Conservation (phyloP, 2,113 vertebrate species). For the Dasyornis broadbenti region DNA sequence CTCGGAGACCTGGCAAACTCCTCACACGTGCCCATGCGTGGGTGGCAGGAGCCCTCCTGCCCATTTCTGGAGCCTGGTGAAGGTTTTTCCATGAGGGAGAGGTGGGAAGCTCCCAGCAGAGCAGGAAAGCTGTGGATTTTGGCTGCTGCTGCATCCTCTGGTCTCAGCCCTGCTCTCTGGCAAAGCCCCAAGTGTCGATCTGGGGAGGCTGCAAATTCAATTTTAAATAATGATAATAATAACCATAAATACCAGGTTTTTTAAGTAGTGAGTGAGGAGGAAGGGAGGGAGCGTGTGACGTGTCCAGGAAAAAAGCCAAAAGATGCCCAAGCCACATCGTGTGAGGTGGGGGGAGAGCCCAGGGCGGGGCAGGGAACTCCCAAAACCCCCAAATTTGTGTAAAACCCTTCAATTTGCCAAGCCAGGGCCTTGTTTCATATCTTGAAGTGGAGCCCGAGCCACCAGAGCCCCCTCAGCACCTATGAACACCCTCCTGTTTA, state of each 20-base stretch:
- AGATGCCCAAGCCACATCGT: not conserved
- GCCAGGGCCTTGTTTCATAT: rapidly evolving
- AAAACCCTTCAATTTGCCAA: rapidly evolving
- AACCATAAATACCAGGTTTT: not conserved
- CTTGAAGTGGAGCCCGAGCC: not conserved
- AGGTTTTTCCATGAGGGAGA: rapidly evolving
- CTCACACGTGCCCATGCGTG: rapidly evolving
- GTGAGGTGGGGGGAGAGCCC: not conserved
- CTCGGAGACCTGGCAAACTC: not conserved
- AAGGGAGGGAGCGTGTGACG: not conserved
- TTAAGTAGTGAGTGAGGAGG: rapidly evolving
- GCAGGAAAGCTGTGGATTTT: rapidly evolving
- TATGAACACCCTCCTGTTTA: rapidly evolving
- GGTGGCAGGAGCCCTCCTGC: not conserved
- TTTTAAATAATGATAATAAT: not conserved
- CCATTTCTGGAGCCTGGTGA: rapidly evolving
- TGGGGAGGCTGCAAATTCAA: not conserved
- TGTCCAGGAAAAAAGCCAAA: not conserved
- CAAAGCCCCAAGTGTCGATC: rapidly evolving
- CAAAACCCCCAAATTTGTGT: rapidly evolving
- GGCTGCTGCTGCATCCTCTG: not conserved
- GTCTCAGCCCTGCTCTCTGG: rapidly evolving
- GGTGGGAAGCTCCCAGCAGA: not conserved
- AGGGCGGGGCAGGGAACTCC: not conserved
- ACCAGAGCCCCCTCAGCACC: not conserved